phyloP scores from a whole-genome alignment of 2,888 invertebrate species.

The Acheta domesticus region DNA sequence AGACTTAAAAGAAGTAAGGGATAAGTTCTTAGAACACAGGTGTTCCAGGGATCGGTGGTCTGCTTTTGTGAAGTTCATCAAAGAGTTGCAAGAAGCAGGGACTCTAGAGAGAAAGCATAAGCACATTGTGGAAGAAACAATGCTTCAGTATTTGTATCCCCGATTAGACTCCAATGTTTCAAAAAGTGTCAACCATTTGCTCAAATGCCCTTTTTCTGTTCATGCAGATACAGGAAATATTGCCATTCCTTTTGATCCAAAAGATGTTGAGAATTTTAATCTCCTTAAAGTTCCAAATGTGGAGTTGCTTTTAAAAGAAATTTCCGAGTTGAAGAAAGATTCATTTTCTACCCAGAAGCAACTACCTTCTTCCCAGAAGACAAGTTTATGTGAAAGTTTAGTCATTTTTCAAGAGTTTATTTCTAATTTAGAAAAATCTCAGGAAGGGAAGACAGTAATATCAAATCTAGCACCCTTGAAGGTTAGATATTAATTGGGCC shows the following conservation, averaged over 20 bases:
- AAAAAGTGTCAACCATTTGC: slow-evolving; percentile 91
- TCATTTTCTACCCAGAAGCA: no score
- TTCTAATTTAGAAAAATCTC: no score
- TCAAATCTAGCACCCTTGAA: no score
- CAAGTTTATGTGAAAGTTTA: no score
- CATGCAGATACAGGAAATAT: slow-evolving; percentile 97
- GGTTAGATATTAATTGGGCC: no score
- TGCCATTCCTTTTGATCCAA: slow-evolving; percentile 79
- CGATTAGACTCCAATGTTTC: slow-evolving; percentile 94
- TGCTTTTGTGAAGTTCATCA: slow-evolving; percentile 56
- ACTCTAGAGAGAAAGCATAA: slow-evolving; percentile 56
- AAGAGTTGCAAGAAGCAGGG: slow-evolving; percentile 56
- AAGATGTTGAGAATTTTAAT: slow-evolving; percentile 69
- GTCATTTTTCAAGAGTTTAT: no score
- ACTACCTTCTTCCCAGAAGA: no score
- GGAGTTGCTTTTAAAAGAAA: slow-evolving; percentile 18
- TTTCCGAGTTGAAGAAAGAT: no score
- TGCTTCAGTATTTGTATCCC: slow-evolving; percentile 88
- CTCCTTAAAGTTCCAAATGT: slow-evolving; percentile 67
- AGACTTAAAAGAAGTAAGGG: slow-evolving; percentile 55
- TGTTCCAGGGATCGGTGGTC: slow-evolving; percentile 64
- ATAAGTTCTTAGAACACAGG: slow-evolving; percentile 54
- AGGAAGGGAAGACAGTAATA: no score
- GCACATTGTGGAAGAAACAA: slow-evolving; percentile 76
- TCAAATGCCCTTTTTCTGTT: slow-evolving; percentile 98